Base-by-base conservation (phyloP, 2,888 invertebrate species). In the Amaurobius ferox region DNA sequence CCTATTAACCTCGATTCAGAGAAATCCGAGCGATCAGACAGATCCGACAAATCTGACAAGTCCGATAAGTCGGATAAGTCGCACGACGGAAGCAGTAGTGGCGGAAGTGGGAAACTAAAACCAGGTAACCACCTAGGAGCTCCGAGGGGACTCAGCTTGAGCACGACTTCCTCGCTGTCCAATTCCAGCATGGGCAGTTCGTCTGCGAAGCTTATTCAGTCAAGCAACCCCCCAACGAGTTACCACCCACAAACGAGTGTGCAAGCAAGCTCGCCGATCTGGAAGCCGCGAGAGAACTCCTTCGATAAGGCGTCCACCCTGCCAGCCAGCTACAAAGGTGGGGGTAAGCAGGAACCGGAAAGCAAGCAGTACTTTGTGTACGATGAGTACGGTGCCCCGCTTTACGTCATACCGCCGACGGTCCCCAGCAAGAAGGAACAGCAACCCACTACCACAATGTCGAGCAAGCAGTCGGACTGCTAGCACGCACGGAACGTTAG, bases 171-270 rank as follows among this genome's bases (percentile, higher is more conserved):
- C 90, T 97, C 97, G 88, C 93, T 97, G 91, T 97, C 97, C 90
- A 97, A 97, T 87, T 97, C 97, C 91, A 97, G 97, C 92, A 97
- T 97, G 74, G 96, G 97, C 90, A 96, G 96, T 91, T 96, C 97
- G 92, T 90, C 90, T 28, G 97, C 97, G 86, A 94, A 96, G 90
- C 94, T 97, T 91, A 96, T 97, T 91, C 97, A 97, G 93, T 96
- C 97, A 89, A 97, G 97, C 89, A 96, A 97, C 92, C 96, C 97
- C 91, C 97, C 97, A 86, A 95, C 96, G 90, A 96, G 95, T 92
- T 97, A 97, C 92, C 96, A 97, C 90, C 97, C 97, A 48, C 88
- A 88, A 48, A n/a, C 72, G 23, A 64, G 72, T 9, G 81, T 81
- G 39, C 78, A 85, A 30, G 88, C 88, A 11, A 97, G 97, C 93